Conservation (phyloP, 2,888 invertebrate genomes). For the Pimpla rufipes region DNA sequence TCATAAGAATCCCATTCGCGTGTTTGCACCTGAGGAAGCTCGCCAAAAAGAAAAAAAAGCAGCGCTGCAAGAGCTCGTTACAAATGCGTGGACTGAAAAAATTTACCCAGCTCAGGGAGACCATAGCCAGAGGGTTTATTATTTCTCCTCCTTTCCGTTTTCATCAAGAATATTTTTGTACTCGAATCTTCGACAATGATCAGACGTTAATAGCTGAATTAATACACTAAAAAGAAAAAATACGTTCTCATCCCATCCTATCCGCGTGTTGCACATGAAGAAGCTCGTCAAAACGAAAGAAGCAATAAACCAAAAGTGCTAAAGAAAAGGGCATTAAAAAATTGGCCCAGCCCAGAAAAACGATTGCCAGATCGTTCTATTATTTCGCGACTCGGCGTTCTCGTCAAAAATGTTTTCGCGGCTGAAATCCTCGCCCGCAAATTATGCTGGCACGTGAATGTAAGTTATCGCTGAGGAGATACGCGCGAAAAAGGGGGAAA, state of each 20-base stretch:
- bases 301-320: no score
- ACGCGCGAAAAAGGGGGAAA: neutral
- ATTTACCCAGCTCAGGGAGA: neutral
- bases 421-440: neutral
- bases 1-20: neutral
- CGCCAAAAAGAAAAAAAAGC: neutral
- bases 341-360: no score
- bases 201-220: no score
- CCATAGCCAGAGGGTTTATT: neutral
- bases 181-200: neutral
- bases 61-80: neutral
- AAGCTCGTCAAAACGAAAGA: no score
- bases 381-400: no score
- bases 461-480: neutral
- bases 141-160: neutral
- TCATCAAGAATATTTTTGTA: neutral
- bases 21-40: neutral
- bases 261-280: neutral
- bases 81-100: neutral
- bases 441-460: neutral
- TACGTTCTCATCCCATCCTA: neutral
- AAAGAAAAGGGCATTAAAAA: no score
- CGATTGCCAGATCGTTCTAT: no score
- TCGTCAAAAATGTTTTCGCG: no score
- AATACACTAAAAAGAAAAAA: no score